Conservation (phyloP, 2,888 invertebrate species). For the Pristionchus exspectatus region DNA sequence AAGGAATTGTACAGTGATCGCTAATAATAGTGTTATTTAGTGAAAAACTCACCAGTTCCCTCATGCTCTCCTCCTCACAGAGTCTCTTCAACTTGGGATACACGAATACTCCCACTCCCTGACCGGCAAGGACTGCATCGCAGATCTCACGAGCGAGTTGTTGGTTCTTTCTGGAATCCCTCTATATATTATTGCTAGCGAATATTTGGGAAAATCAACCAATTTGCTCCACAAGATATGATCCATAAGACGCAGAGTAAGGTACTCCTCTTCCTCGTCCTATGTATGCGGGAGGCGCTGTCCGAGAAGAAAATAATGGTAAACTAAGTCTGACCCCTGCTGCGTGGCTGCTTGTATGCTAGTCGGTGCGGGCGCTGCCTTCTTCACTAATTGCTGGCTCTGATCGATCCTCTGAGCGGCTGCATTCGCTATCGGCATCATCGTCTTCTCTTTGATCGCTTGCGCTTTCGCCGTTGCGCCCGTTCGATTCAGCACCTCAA, state of each 20-base stretch:
- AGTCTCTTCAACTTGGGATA: slow-evolving; percentile 82
- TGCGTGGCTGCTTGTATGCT: slow-evolving; percentile 71
- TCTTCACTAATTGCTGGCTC: slow-evolving; percentile 73
- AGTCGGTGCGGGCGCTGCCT: slow-evolving; percentile 54
- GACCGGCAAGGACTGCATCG: slow-evolving; percentile 87
- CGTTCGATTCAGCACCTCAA: slow-evolving; percentile 74
- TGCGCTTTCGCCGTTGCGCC: slow-evolving; percentile 76
- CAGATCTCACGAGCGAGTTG: slow-evolving; percentile 78
- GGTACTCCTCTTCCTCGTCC: too few relatives aligned
- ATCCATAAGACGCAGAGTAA: too few relatives aligned
- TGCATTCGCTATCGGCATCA: slow-evolving; percentile 73
- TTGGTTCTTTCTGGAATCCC: slow-evolving; percentile 76
- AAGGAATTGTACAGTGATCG: too few relatives aligned
- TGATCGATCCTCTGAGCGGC: slow-evolving; percentile 74
- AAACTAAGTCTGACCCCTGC: slow-evolving; percentile 67
- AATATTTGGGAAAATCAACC: too few relatives aligned
- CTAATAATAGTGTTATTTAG: too few relatives aligned
- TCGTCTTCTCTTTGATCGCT: slow-evolving; percentile 75
- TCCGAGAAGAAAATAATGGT: background rate
- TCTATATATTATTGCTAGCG: background rate
- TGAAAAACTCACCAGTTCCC: slow-evolving; percentile 86
- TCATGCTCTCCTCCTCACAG: slow-evolving; percentile 98
- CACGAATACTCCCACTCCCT: slow-evolving; percentile 97
- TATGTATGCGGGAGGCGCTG: background rate
- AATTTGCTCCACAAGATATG: too few relatives aligned